Percentiles rank a stretch among this genome's conserved stretches.
These are phyloP conservation scores for Lobophora halterata DNA, from an alignment of 2,888 invertebrate genomes.

Conservation along the genomic window DNA sequence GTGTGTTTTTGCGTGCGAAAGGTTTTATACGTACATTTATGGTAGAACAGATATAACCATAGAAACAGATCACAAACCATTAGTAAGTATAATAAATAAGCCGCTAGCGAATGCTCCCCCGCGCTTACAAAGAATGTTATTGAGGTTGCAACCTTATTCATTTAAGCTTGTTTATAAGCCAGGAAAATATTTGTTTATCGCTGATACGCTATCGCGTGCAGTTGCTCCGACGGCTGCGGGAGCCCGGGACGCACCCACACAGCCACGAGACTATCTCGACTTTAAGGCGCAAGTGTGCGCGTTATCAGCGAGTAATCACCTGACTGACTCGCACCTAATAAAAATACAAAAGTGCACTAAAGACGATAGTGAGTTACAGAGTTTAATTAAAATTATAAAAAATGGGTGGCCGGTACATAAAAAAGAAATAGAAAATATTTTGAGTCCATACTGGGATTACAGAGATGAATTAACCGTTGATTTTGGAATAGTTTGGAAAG, in stretches of 20 bases:
- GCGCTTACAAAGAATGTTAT: constrained; percentile 27
- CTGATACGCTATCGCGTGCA: constrained; percentile 27
- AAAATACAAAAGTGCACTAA: constrained; percentile 16
- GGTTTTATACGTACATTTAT: constrained; percentile 18
- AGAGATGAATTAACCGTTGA: constrained; percentile 18
- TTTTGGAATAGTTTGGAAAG: constrained; percentile 25
- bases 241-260: neutral
- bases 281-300: constrained; percentile 15
- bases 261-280: constrained; percentile 7
- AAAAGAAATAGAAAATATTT: neutral
- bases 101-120: constrained; percentile 14
- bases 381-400: constrained; percentile 2
- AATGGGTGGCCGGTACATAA: neutral
- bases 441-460: constrained; percentile 10
- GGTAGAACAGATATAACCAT: constrained; percentile 16
- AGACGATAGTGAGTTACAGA: constrained; percentile 8
- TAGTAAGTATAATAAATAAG: constrained; percentile 24
- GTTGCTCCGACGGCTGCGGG: constrained; percentile 4
- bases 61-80: constrained; percentile 21
- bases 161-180: constrained; percentile 28
- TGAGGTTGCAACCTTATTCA: constrained; percentile 27
- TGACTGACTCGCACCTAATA: constrained; percentile 23
- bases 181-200: constrained; percentile 27
- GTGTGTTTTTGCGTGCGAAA: constrained; percentile 14
- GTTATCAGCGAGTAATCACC: constrained; percentile 4